Evolutionary conservation across 2,113 vertebrate genomes (phyloP).

Genomic region (Lonchura striata): DNA sequence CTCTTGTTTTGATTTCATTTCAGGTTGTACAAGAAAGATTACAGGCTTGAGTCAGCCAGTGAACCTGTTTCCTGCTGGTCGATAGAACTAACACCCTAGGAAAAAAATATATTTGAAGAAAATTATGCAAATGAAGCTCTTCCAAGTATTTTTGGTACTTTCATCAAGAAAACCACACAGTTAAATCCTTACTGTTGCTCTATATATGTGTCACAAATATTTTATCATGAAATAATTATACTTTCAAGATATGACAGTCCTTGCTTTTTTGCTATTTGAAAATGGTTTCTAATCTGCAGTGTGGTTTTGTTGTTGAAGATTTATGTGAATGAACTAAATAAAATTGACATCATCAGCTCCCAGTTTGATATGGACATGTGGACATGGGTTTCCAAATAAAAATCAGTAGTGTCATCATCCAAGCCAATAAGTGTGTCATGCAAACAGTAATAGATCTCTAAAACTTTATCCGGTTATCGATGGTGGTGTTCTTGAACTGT

Average conservation of each 20-base stretch:
- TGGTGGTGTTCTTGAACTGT: rapidly evolving
- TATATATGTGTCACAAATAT: background rate
- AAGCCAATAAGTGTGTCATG: background rate
- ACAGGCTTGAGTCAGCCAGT: conserved; percentile 4
- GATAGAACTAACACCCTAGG: background rate
- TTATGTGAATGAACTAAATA: background rate
- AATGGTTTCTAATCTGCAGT: background rate
- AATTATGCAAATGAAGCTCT: background rate
- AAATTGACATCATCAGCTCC: background rate
- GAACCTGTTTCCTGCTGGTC: conserved; percentile 29
- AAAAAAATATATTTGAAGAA: background rate
- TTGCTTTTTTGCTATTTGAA: background rate
- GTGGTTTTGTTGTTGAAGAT: background rate
- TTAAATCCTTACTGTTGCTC: background rate
- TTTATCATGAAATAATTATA: background rate
- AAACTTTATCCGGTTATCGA: background rate
- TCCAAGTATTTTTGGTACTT: background rate
- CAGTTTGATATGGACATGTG: background rate
- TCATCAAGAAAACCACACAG: background rate
- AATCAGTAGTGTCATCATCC: background rate
- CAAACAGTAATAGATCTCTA: background rate
- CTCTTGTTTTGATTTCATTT: conserved; percentile 16
- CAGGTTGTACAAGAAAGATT: conserved; percentile 33
- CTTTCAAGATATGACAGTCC: background rate
- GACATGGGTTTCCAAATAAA: background rate